phyloP scores from a whole-genome alignment of 2,888 invertebrate species.

The Ptychoptera contaminata region DNA sequence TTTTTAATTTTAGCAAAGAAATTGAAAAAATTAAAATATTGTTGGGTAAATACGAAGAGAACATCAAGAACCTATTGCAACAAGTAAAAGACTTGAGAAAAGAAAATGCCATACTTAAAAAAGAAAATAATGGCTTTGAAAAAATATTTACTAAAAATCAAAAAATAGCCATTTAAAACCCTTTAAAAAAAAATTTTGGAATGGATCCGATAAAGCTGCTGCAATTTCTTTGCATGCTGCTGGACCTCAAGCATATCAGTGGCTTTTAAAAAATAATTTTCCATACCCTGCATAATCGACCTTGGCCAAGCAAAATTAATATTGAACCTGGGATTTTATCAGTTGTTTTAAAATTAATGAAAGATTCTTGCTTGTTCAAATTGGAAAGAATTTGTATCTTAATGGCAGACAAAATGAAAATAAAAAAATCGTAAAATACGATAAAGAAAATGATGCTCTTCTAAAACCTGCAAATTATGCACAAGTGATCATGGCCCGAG shows the following conservation, averaged over 20 bases:
- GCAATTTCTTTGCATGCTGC: constrained; percentile 1
- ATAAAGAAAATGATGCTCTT: constrained; percentile 5
- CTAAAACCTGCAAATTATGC: constrained; percentile 7
- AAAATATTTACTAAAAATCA: no score
- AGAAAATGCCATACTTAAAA: no score
- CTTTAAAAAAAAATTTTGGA: constrained; percentile 1
- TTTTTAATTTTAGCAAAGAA: no score
- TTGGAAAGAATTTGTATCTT: constrained; percentile 8
- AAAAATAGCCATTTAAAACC: no score
- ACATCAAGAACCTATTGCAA: no score
- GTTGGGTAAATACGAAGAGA: no score
- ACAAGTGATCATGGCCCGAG: constrained; percentile 9
- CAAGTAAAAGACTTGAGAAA: no score
- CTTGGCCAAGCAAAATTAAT: constrained; percentile 6
- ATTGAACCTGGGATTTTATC: constrained; percentile 2
- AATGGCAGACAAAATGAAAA: constrained; percentile 9
- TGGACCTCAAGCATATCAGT: constrained; percentile 2
- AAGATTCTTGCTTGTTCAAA: constrained; percentile 6
- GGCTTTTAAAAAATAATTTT: background rate
- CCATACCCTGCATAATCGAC: constrained; percentile 5
- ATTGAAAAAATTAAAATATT: no score
- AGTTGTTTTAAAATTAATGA: constrained; percentile 1
- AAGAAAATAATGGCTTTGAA: no score
- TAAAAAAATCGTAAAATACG: constrained; percentile 8
- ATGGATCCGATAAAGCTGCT: background rate